Evolutionary conservation across 2,888 invertebrate genomes (phyloP).

Genomic region (Chloromyia formosa): DNA sequence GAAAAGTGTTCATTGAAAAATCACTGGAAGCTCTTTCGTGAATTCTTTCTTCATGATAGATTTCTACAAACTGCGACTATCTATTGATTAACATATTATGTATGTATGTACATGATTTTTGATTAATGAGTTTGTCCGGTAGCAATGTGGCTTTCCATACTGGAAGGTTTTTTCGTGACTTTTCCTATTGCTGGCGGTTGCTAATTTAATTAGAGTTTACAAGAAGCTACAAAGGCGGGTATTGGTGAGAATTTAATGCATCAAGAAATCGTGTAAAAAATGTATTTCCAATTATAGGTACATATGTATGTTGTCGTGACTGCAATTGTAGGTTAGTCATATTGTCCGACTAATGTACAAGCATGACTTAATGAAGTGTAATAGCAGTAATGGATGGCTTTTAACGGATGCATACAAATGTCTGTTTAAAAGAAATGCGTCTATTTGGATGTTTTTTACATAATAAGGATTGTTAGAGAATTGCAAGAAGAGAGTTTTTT

Average conservation of each 20-base stretch:
- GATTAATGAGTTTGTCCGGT: constrained; percentile 28
- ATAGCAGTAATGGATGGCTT: neutral
- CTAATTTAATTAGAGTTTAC: constrained; percentile 33
- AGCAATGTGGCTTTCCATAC: constrained; percentile 46
- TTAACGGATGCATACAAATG: neutral
- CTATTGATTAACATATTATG: neutral
- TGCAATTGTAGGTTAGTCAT: neutral
- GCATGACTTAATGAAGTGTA: too few relatives aligned
- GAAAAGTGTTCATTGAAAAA: constrained; percentile 15
- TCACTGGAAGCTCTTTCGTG: constrained; percentile 39
- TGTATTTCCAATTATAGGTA: neutral
- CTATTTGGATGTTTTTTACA: too few relatives aligned
- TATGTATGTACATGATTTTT: neutral
- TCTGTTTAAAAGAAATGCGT: neutral
- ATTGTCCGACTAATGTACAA: neutral
- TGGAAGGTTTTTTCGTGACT: constrained; percentile 49
- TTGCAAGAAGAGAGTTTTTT: too few relatives aligned
- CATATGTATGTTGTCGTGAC: neutral
- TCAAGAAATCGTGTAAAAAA: constrained; percentile 6
- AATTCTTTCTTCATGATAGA: constrained; percentile 4
- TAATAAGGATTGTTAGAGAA: too few relatives aligned
- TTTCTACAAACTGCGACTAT: neutral
- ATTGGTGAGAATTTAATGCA: neutral
- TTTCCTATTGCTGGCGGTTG: constrained; percentile 42
- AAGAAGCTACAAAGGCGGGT: neutral